phyloP scores from a whole-genome alignment of 2,113 vertebrate genomes.

The Scatophagus argus region DNA sequence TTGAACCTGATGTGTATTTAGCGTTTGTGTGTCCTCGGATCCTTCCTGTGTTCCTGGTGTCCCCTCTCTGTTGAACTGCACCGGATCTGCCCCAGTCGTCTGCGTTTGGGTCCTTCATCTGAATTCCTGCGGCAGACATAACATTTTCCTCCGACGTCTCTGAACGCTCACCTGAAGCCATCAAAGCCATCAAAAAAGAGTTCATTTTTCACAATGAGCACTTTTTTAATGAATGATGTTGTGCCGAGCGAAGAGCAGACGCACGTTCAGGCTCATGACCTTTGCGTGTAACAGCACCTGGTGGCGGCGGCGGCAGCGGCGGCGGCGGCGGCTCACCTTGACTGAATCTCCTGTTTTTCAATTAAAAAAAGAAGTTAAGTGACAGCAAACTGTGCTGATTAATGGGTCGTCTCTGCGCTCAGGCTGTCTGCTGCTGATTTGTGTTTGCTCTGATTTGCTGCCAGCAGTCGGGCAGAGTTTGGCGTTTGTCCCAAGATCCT shows the following conservation, averaged over 20 bases:
- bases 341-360: neutral
- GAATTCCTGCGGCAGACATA: no score
- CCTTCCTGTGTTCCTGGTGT: no score
- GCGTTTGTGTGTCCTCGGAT: no score
- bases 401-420: conserved; percentile 1
- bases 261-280: neutral
- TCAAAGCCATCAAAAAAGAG: neutral
- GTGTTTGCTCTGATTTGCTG: conserved; percentile 24
- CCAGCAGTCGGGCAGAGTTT: conserved; percentile 11
- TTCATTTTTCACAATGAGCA: neutral
- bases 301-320: rapidly evolving
- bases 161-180: no score
- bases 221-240: neutral
- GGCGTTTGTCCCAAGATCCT: conserved; percentile 26
- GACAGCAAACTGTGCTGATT: neutral
- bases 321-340: neutral
- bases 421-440: conserved; percentile 17
- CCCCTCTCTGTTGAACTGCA: no score
- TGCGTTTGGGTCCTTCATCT: no score
- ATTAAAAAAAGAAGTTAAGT: neutral
- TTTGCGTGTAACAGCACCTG: neutral
- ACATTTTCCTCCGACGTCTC: no score
- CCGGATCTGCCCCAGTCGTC: no score
- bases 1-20: no score
- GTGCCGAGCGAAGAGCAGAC: neutral